Evolutionary conservation across 92 coral and sea anemone genomes (phyloP).

Genomic region (Zoanthus sansibaricus): DNA sequence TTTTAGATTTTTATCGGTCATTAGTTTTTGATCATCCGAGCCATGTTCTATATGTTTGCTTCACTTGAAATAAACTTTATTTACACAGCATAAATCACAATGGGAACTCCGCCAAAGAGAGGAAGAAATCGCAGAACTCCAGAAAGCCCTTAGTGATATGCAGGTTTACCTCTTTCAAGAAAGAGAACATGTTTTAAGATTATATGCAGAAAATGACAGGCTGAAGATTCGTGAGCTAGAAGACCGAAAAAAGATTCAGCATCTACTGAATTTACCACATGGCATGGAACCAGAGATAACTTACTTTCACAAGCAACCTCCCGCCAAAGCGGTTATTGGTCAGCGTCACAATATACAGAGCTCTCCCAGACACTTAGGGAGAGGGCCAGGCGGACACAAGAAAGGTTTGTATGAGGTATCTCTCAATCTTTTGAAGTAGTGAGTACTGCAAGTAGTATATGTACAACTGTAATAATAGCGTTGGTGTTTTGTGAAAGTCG

Average conservation of each 20-base stretch:
- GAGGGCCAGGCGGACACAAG: constrained; percentile 99
- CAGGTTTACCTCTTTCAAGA: constrained; percentile 99
- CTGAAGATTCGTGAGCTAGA: constrained; percentile 93
- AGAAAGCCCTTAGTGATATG: constrained; percentile 99
- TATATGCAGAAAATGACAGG: constrained; percentile 98
- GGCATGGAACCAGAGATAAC: constrained; percentile 92
- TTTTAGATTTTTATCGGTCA: background rate
- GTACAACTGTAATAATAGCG: too few relatives aligned
- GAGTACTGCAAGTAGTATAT: too few relatives aligned
- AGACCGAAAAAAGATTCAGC: constrained; percentile 96
- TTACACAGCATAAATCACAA: constrained; percentile 87
- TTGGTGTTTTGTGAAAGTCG: too few relatives aligned
- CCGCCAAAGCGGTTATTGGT: constrained; percentile 85
- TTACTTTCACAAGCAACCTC: constrained; percentile 95
- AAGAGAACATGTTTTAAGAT: constrained; percentile 93
- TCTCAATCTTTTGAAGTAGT: background rate
- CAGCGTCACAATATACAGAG: constrained; percentile 61
- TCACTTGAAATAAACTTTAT: too few relatives aligned
- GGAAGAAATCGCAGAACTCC: constrained; percentile 97
- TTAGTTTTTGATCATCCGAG: background rate
- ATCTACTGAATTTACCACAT: constrained; percentile 79
- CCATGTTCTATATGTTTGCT: background rate
- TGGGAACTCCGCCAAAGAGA: constrained; percentile 98
- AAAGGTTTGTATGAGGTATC: constrained; percentile 60
- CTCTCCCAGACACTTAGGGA: constrained; percentile 65